Conservation (phyloP, 1,140 invertebrate genomes). For the Myzus persicae region DNA sequence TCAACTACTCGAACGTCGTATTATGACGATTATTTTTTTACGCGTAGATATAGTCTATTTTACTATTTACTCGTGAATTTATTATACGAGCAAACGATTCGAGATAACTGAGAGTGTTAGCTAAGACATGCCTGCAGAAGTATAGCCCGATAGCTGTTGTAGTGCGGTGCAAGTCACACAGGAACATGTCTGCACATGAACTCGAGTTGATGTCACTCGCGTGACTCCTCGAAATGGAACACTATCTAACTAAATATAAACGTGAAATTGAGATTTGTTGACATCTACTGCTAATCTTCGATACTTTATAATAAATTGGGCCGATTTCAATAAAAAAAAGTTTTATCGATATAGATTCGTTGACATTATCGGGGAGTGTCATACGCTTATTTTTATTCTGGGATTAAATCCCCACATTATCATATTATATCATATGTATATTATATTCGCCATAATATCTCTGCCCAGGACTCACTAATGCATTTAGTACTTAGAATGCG, state of each 20-base stretch:
- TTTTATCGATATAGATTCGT: neutral
- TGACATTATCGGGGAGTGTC: neutral
- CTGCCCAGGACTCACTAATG: too few relatives aligned
- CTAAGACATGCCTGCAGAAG: neutral
- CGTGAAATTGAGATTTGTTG: neutral
- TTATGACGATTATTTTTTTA: neutral
- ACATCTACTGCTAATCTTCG: neutral
- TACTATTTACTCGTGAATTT: neutral
- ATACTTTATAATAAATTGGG: too few relatives aligned
- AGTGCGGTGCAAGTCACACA: neutral
- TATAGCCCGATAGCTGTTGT: neutral
- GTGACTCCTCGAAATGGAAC: neutral
- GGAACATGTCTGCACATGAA: neutral
- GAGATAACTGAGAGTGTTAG: neutral
- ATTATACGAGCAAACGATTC: neutral
- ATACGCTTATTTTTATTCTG: neutral
- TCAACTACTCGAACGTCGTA: neutral
- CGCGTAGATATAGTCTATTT: neutral
- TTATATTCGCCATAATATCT: too few relatives aligned
- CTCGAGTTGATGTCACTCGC: neutral
- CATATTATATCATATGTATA: too few relatives aligned
- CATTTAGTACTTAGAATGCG: neutral
- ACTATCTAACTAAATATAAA: neutral
- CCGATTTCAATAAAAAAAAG: neutral
- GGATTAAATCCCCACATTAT: neutral